phyloP scores from a whole-genome alignment of 2,113 vertebrate genomes.

The Falcunculus frontatus region DNA sequence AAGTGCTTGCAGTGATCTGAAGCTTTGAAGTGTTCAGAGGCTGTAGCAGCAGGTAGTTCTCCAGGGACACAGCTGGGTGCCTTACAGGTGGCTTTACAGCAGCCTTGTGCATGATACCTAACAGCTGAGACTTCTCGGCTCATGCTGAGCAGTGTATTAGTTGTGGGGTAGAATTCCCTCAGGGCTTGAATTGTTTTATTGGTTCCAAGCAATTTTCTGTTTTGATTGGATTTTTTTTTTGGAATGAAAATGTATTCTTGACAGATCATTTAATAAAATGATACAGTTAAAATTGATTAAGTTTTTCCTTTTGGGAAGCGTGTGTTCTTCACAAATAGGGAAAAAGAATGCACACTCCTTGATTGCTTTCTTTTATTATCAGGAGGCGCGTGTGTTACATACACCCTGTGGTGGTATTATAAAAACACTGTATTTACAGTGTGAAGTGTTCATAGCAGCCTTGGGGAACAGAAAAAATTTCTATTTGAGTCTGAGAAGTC shows the following conservation, averaged over 20 bases:
- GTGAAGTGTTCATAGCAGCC: neutral
- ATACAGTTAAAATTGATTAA: neutral
- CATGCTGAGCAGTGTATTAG: neutral
- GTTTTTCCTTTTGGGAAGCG: neutral
- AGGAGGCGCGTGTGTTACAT: neutral
- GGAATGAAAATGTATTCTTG: neutral
- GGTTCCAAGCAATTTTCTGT: neutral
- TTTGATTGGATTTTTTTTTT: neutral
- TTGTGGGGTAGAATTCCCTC: neutral
- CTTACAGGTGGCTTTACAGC: conserved; percentile 22
- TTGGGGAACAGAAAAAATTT: neutral
- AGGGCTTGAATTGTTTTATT: neutral
- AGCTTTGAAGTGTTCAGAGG: conserved; percentile 38
- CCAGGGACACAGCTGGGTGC: conserved; percentile 25
- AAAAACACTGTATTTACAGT: neutral
- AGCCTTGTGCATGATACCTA: neutral
- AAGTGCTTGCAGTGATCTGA: neutral
- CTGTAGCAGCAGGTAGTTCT: conserved; percentile 18
- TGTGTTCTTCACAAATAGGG: neutral
- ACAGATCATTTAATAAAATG: conserved; percentile 28
- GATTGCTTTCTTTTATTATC: neutral
- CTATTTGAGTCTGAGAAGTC: neutral
- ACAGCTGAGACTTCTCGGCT: neutral
- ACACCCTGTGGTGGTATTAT: neutral
- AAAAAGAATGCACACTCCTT: neutral